Evolutionary conservation across 1,140 invertebrate genomes (phyloP).

Genomic region (Protaetia brevitarsis): DNA sequence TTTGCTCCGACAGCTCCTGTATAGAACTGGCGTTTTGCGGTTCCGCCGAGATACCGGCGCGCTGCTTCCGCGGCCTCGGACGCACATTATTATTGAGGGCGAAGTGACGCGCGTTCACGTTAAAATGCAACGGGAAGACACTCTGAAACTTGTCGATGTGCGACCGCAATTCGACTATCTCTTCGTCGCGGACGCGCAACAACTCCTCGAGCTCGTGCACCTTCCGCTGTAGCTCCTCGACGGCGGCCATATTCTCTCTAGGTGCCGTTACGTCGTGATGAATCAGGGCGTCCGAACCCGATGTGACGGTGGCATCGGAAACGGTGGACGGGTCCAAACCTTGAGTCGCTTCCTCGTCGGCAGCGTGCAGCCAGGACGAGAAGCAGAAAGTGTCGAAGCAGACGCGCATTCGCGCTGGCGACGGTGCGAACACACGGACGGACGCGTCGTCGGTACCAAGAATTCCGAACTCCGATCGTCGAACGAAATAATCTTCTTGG

Average conservation of each 20-base stretch:
- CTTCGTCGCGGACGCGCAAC: slow-evolving; percentile 69
- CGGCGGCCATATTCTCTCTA: slow-evolving; percentile 40
- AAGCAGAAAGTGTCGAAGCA: slow-evolving; percentile 81
- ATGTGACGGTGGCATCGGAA: slow-evolving; percentile 37
- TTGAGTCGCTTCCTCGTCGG: slow-evolving; percentile 67
- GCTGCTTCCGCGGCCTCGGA: slow-evolving; percentile 62
- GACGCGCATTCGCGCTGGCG: slow-evolving; percentile 70
- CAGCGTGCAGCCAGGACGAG: slow-evolving; percentile 75
- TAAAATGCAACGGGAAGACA: slow-evolving; percentile 67
- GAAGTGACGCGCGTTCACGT: slow-evolving; percentile 44
- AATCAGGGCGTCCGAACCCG: not conserved
- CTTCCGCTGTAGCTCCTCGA: slow-evolving; percentile 54
- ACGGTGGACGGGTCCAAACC: slow-evolving; percentile 45
- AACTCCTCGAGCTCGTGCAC: slow-evolving; percentile 71
- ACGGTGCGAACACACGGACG: too few relatives aligned
- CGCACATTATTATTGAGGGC: slow-evolving; percentile 36
- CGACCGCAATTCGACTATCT: slow-evolving; percentile 79
- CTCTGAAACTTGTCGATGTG: slow-evolving; percentile 93
- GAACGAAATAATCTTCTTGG: too few relatives aligned
- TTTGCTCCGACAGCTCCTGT: slow-evolving; percentile 72
- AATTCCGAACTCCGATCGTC: too few relatives aligned
- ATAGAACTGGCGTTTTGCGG: slow-evolving; percentile 77
- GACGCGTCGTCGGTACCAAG: too few relatives aligned
- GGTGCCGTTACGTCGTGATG: not conserved
- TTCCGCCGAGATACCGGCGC: slow-evolving; percentile 92